Base-by-base conservation (phyloP, 2,888 invertebrate species). In the Stenoptilia bipunctidactyla region DNA sequence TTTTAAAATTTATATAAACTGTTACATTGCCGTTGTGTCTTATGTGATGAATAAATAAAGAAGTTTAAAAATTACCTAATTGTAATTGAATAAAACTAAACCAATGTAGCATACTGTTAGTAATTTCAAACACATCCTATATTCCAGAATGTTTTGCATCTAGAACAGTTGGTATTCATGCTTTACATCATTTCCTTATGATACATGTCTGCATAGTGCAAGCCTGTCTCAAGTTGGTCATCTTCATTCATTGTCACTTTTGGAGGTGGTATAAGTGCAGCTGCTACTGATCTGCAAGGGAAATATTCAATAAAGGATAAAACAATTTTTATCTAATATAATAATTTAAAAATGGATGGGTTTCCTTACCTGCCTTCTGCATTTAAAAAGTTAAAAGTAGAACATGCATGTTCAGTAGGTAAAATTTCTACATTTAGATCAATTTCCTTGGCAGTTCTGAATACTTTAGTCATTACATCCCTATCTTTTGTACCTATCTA, bases 371-470 rank as follows among this genome's bases (percentile, higher is more conserved):
- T 69, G 38, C 89, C 88, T 68, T 98, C 98, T 0, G 91, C 87
- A 65, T 91, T 93, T 33, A 97, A 80, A 63, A 96, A 98, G 80
- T 98, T 98, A 71, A 94, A 98, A 0, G 94, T 94, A 1, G 94
- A 82, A 55, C 93, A 92, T 0, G 98, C 98, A 59, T 92, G 89
- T 49, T 93, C 90, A 0, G 94, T 92, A 0, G 92, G 86, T 36
- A 96, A 72, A 36, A 97, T 83, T 77, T 98, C 97, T 8, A 91
- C 79, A 56, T 88, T 90, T 14, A 96, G 49, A 0, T 46, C 45
- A 15, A 47, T 44, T 1, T 51, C 48, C 1, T 60, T 58, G 13
- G 71, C 61, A 0, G 65, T 61, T 0, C 36, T 40, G 44, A 65
- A 58, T 43, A 71, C 72, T 0, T 36, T 15, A 20, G 58, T 47